phyloP scores from a whole-genome alignment of 2,888 invertebrate genomes.

The Barypeithes pellucidus region DNA sequence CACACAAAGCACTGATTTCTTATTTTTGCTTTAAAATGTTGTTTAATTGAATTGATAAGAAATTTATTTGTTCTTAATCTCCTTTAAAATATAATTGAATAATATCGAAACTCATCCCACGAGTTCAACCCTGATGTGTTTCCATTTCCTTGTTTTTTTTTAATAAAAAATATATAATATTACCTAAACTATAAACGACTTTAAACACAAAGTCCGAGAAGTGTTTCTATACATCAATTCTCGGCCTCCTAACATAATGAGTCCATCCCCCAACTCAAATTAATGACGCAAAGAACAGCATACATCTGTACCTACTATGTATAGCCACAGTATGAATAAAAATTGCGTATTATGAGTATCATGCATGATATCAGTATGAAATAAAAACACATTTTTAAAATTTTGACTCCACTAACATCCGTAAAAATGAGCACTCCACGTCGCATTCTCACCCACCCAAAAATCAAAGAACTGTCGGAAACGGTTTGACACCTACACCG shows the following conservation, averaged over 20 bases:
- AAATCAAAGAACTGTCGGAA: slow-evolving; percentile 46
- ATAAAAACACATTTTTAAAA: slow-evolving; percentile 11
- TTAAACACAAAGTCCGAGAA: too few species aligned
- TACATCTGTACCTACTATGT: too few species aligned
- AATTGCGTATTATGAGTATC: too few species aligned
- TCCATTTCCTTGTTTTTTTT: too few species aligned
- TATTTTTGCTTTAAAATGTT: slow-evolving; percentile 27
- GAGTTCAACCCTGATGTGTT: not conserved
- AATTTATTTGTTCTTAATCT: slow-evolving; percentile 19
- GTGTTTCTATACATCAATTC: too few species aligned
- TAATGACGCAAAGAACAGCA: too few species aligned
- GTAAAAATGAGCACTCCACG: slow-evolving; percentile 41
- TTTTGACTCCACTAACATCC: slow-evolving; percentile 26
- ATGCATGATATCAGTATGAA: too few species aligned
- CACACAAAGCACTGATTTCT: slow-evolving; percentile 35
- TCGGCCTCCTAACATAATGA: too few species aligned
- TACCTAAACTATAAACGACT: too few species aligned
- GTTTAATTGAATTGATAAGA: slow-evolving; percentile 31
- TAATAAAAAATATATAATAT: too few species aligned
- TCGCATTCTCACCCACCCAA: slow-evolving; percentile 44
- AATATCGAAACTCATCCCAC: slow-evolving; percentile 10
- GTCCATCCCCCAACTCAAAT: too few species aligned
- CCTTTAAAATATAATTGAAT: not conserved
- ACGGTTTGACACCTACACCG: slow-evolving; percentile 53
- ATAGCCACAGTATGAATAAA: too few species aligned